phyloP scores from a whole-genome alignment of 2,113 vertebrate species.

The Mustela nigripes region DNA sequence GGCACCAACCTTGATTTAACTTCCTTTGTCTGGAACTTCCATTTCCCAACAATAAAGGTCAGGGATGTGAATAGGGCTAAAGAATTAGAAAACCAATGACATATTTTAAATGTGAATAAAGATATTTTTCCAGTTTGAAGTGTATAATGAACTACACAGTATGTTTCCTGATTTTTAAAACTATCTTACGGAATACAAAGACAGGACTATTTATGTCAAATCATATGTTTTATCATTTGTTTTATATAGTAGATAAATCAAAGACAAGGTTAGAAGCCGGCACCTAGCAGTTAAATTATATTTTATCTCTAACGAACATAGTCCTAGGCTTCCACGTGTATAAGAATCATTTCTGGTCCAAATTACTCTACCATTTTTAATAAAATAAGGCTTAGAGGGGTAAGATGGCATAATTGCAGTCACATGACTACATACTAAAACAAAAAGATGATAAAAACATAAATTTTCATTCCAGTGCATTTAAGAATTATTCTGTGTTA shows the following conservation, averaged over 20 bases:
- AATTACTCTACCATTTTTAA: slow-evolving; percentile 8
- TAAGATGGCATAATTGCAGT: background rate
- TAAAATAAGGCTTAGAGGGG: background rate
- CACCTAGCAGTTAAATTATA: slow-evolving; percentile 24
- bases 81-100: background rate
- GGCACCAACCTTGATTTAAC: background rate
- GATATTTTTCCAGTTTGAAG: background rate
- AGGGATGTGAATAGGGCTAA: background rate
- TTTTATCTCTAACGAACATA: background rate
- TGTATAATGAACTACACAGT: background rate
- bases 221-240: background rate
- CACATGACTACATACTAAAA: background rate
- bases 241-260: background rate
- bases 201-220: background rate
- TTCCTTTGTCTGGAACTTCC: background rate
- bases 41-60: background rate
- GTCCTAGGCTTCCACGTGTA: background rate
- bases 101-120: background rate
- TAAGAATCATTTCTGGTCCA: background rate
- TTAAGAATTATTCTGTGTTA: background rate
- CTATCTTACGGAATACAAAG: background rate
- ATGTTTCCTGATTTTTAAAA: background rate
- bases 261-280: background rate
- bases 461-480: background rate
- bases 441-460: background rate